Conservation (phyloP, 2,797 vertebrate genomes). For the Apodemus agrarius region DNA sequence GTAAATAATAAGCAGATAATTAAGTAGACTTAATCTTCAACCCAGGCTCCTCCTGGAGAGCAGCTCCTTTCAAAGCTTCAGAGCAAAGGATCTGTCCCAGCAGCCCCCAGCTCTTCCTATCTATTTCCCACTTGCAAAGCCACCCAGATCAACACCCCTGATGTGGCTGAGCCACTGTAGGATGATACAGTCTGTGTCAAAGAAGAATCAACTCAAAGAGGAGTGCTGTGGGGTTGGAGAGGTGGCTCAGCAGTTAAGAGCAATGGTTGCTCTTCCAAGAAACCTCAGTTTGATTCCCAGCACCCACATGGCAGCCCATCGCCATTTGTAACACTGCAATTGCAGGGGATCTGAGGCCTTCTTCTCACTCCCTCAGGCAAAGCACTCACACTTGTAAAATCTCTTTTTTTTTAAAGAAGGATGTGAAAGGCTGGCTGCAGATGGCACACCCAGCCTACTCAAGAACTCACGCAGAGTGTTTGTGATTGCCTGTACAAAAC, state of each 20-base stretch:
- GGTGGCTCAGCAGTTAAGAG: not conserved
- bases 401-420: not conserved
- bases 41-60: not conserved
- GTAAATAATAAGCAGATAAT: not conserved
- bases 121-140: not conserved
- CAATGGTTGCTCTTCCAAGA: not conserved
- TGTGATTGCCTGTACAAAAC: not conserved
- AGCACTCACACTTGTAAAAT: not conserved
- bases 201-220: not conserved
- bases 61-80: not conserved
- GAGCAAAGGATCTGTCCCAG: not conserved
- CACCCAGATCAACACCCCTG: not conserved
- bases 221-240: not conserved
- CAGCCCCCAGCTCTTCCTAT: not conserved
- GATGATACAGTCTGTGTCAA: not conserved
- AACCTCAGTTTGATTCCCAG: not conserved
- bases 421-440: not conserved
- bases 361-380: not conserved
- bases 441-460: not conserved
- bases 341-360: not conserved
- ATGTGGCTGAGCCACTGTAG: not conserved
- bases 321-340: not conserved
- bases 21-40: not conserved
- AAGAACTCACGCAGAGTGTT: not conserved
- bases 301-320: not conserved